A percentile compares a stretch with the other conserved stretches of the same genome.
Conservation (phyloP, 2,888 invertebrate species). For the Lycophotia porphyrea region DNA sequence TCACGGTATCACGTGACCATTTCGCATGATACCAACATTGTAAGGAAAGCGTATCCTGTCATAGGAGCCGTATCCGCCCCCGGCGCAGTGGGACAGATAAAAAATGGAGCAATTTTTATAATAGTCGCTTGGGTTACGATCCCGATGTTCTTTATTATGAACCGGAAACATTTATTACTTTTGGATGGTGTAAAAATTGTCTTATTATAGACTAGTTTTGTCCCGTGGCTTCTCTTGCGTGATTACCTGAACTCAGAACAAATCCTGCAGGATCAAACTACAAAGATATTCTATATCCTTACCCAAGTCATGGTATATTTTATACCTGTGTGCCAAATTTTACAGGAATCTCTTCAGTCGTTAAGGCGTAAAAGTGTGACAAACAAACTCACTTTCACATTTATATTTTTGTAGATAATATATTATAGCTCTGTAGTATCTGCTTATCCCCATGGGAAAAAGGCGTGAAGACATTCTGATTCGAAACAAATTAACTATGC, state of each 20-base stretch:
- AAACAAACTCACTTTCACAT: background rate
- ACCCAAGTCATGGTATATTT: no score
- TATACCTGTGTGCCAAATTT: background rate
- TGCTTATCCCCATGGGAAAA: background rate
- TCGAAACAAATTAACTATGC: slow-evolving; percentile 2
- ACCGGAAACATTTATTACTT: slow-evolving; percentile 89
- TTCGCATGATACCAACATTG: slow-evolving; percentile 85
- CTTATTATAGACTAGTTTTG: slow-evolving; percentile 59
- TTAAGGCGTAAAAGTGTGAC: background rate
- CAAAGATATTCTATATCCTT: background rate
- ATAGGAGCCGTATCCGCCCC: slow-evolving; percentile 89
- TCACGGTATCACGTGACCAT: slow-evolving; percentile 82
- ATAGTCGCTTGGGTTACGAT: slow-evolving; percentile 83
- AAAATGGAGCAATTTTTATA: slow-evolving; percentile 89
- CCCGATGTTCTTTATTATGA: slow-evolving; percentile 85
- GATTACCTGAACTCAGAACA: background rate
- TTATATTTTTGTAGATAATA: background rate
- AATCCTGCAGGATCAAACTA: background rate
- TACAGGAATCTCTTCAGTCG: background rate
- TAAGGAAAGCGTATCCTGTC: slow-evolving; percentile 87
- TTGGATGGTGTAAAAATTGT: slow-evolving; percentile 78
- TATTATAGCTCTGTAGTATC: no score
- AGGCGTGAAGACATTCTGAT: slow-evolving; percentile 13
- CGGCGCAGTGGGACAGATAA: slow-evolving; percentile 85
- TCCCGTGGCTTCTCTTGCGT: background rate